These are phyloP conservation scores for Rostratula benghalensis DNA, from an alignment of 2,113 vertebrate species.

Conservation along the genomic window DNA sequence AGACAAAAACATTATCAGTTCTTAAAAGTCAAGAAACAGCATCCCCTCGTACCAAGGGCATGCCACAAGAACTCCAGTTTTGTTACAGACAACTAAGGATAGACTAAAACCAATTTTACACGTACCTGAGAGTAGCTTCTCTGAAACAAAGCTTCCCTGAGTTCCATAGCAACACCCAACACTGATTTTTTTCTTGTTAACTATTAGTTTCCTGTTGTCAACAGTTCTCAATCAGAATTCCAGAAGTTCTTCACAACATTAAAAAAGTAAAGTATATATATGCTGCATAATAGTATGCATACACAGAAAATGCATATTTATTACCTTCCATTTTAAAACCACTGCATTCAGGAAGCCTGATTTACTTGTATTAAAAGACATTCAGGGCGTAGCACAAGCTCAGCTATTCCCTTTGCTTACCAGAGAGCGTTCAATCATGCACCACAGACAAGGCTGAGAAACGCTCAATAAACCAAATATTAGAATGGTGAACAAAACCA, in stretches of 20 bases:
- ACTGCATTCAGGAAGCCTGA: neutral
- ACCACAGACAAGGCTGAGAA: conserved; percentile 33
- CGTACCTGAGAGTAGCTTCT: neutral
- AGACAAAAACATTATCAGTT: neutral
- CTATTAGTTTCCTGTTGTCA: neutral
- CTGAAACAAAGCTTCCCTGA: neutral
- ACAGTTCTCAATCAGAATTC: neutral
- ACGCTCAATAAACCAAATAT: neutral
- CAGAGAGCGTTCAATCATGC: neutral
- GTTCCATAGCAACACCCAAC: neutral
- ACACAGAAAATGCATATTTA: neutral
- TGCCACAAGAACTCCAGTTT: neutral
- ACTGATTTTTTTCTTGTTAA: neutral
- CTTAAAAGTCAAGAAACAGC: neutral
- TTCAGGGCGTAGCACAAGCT: neutral
- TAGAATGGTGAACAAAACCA: conserved; percentile 1
- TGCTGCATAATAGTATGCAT: neutral
- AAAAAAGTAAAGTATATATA: neutral
- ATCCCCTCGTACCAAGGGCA: neutral
- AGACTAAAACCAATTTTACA: neutral
- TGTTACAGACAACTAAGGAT: neutral
- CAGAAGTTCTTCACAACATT: neutral
- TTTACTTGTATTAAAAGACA: conserved; percentile 23
- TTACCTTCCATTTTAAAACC: neutral
- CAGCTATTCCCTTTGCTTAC: neutral